Conservation (phyloP, 2,113 vertebrate species). For the Pampusana beccarii region DNA sequence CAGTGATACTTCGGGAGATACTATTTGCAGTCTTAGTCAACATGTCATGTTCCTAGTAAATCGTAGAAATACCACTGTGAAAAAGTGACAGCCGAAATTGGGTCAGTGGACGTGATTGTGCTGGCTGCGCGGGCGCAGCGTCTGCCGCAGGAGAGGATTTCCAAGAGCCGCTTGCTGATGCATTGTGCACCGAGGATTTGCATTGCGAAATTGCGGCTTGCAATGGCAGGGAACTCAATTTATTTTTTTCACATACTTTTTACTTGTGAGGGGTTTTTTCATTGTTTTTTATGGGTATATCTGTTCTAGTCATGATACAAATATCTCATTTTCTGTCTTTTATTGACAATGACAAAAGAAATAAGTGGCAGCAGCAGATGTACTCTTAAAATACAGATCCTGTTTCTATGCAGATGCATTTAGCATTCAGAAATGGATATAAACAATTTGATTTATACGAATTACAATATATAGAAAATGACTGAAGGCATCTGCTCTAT, state of each 20-base stretch:
- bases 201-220: constrained; percentile 26
- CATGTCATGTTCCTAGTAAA: not conserved
- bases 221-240: constrained; percentile 29
- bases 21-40: not conserved
- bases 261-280: not conserved
- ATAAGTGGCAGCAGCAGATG: constrained; percentile 47
- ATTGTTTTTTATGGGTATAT: not conserved
- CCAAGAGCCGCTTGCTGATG: not conserved
- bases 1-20: not conserved
- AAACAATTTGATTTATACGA: constrained; percentile 28
- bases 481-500: constrained; percentile 50
- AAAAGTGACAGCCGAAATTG: not conserved
- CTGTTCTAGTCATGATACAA: constrained; percentile 31
- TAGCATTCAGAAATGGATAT: constrained; percentile 45
- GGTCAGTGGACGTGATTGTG: not conserved
- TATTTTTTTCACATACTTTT: constrained; percentile 18
- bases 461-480: not conserved
- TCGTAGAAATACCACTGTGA: accelerated
- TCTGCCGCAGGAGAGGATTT: not conserved
- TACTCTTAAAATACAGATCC: constrained; percentile 49
- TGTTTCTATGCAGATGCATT: constrained; percentile 53
- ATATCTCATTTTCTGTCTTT: constrained; percentile 48
- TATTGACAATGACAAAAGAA: constrained; percentile 53
- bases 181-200: not conserved
- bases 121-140: not conserved